Evolutionary conservation across 2,797 vertebrate species (phyloP), one percentile per base, ranked within the genome.

Genomic region (Lutjanus argentimaculatus): DNA sequence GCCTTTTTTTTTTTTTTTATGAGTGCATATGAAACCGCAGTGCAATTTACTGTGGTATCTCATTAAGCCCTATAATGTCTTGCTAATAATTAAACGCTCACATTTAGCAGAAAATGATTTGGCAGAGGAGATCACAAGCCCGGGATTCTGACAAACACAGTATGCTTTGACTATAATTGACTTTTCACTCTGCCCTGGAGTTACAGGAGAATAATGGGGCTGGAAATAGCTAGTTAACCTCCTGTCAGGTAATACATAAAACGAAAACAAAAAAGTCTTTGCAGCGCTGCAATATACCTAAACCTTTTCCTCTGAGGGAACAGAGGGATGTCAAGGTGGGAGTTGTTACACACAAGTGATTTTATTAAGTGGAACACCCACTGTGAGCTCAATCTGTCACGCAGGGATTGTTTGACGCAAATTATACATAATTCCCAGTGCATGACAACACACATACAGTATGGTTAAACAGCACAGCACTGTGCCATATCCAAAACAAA

Each of bases 151-250:
- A 89, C 85, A 91, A 92, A 93, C 85, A 89, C 81, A 69, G 79
- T 87, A 71, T 85, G 80, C 83, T 85, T 91, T 88, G 88, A 91
- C 85, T 88, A 70, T 95, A 93, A 95, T 92, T 93, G 88, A 92
- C 91, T 93, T 90, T 89, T 91, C 84, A 75, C 84, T 92, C 75
- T 91, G 89, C 90, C 91, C 89, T 57, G 78, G 79, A 93, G 93
- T 92, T 90, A 89, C 82, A 71, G 82, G 67, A 91, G 89, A 93
- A 93, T 93, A 92, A 94, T 92, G 85, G 88, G 86, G 75, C 82
- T 91, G 91, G 87, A 93, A 94, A 92, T 84, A 92, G 88, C 82
- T 92, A 92, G 91, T 95, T 95, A 94, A 94, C 93, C 93, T 93
- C 59, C 84, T 91, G 90, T 93, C 91, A 92, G 89, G 86, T 94